Evolutionary conservation across 1,140 invertebrate species (phyloP).

Genomic region (Drosophila albomicans): DNA sequence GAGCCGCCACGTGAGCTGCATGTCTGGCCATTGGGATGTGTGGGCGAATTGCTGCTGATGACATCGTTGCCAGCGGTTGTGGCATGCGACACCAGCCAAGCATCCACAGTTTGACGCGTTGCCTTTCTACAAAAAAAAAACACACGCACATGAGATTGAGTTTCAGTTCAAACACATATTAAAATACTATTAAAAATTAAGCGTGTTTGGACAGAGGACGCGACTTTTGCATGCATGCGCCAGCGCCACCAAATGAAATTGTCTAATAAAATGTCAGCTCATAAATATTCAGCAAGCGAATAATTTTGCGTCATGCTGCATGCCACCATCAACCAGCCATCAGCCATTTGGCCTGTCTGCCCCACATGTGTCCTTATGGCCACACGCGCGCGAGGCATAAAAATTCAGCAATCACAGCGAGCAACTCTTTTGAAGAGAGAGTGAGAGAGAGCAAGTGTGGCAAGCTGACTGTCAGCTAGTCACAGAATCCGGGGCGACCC

Average conservation of each 20-base stretch:
- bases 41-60: slow-evolving; percentile 87
- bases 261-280: slow-evolving; percentile 76
- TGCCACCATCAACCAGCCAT: not conserved
- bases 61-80: slow-evolving; percentile 87
- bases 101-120: slow-evolving; percentile 94
- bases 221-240: slow-evolving; percentile 41
- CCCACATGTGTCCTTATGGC: slow-evolving; percentile 57
- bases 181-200: slow-evolving; percentile 71
- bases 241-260: slow-evolving; percentile 52
- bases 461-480: slow-evolving; percentile 2
- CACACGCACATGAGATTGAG: not conserved
- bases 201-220: slow-evolving; percentile 21
- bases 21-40: slow-evolving; percentile 85
- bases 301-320: slow-evolving; percentile 40
- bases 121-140: slow-evolving; percentile 91
- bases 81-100: slow-evolving; percentile 95
- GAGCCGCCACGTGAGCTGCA: slow-evolving; percentile 88
- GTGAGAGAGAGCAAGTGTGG: not conserved
- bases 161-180: slow-evolving; percentile 50
- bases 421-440: slow-evolving; percentile 46
- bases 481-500: slow-evolving; percentile 22
- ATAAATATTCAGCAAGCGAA: slow-evolving; percentile 77
- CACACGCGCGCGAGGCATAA: slow-evolving; percentile 71
- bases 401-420: slow-evolving; percentile 65
- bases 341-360: not conserved